Evolutionary conservation across 1,140 invertebrate species (phyloP), one percentile per base, ranked within the genome.

Genomic region (Trichoplusia ni): DNA sequence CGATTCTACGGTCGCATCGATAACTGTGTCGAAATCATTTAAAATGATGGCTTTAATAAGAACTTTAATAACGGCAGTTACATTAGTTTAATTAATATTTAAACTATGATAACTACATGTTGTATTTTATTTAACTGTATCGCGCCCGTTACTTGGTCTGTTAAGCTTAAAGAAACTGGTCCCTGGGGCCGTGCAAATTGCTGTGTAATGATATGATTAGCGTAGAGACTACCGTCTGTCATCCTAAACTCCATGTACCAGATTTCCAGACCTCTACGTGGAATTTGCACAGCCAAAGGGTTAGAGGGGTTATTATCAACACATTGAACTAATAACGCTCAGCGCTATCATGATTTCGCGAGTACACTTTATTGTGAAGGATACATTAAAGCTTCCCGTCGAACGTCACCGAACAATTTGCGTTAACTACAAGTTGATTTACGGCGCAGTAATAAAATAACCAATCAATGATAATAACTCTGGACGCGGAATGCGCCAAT

Each of bases 391-490:
- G 9, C 8, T 19, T 51, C 33, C 27, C 46, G 11, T 7, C n/a
- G 19, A 27, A 18, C 31, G 19, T 25, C 21, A 23, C 19, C 7
- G 29, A 14, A n/a, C 44, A 51, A 29, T 54, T 54, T 16, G 51
- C 51, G 46, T 16, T 33, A 51, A 51, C 47, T 29, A 51, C 47
- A 35, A 33, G 16, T 35, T 51, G 47, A 58, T 58, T 58, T 42
- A 58, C 53, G 25, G 56, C 44, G 14, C 59, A 51, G 35, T 21
- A 51, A 44, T 61, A 66, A 67, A 64, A 71, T 37, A 44, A 62
- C 46, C 56, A 64, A 63, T 63, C 60, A 46, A 54, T 56, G 29
- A 63, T 42, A 25, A 63, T 33, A n/a, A 42, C 33, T 14, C n/a
- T 31, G 27, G 38, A 33, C 21, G 38, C 9, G 23, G 46, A 49